phyloP scores from a whole-genome alignment of 2,888 invertebrate genomes.

The Leucophenga montana region DNA sequence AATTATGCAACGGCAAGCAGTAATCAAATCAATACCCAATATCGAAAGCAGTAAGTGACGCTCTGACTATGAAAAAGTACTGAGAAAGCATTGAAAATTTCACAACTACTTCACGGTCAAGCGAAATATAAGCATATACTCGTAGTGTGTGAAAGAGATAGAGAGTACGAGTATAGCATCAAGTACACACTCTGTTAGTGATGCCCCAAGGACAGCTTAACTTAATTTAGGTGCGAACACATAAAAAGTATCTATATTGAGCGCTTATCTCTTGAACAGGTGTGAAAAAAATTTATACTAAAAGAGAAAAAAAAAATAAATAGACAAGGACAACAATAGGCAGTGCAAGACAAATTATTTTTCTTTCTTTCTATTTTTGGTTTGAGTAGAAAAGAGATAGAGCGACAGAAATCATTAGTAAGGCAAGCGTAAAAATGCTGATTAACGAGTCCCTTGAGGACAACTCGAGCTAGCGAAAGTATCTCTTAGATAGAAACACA shows the following conservation, averaged over 20 bases:
- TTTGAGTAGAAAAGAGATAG: slow-evolving; percentile 39
- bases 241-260: slow-evolving; percentile 22
- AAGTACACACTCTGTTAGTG: background rate
- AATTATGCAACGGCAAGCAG: background rate
- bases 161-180: background rate
- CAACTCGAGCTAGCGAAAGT: slow-evolving; percentile 2
- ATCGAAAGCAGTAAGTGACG: background rate
- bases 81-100: background rate
- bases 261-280: slow-evolving; percentile 20
- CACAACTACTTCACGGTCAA: slow-evolving; percentile 15
- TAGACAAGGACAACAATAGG: background rate
- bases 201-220: slow-evolving; percentile 40
- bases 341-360: background rate
- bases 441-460: slow-evolving; percentile 62
- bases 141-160: background rate
- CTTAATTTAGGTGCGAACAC: slow-evolving; percentile 35
- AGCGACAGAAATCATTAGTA: slow-evolving; percentile 56
- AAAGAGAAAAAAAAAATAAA: slow-evolving; percentile 4
- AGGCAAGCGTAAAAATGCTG: slow-evolving; percentile 65
- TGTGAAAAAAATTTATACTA: background rate
- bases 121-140: slow-evolving; percentile 13
- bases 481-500: background rate
- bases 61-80: background rate
- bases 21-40: slow-evolving; percentile 6
- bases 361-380: too few relatives aligned